Evolutionary conservation across 2,888 invertebrate species (phyloP).

Genomic region (Pyrrhia umbra): DNA sequence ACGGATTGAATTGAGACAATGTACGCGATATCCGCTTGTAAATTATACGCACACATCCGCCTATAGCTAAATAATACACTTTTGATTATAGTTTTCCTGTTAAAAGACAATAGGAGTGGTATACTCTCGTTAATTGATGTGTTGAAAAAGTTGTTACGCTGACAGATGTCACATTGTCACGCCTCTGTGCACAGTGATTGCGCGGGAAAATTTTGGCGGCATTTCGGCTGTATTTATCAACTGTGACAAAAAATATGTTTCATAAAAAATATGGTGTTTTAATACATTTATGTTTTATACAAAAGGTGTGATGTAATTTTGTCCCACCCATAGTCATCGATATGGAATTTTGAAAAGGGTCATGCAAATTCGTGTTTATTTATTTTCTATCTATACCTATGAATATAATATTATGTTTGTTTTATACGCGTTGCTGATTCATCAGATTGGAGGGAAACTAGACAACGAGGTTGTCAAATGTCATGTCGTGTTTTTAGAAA

Average conservation of each 20-base stretch:
- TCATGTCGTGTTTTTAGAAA: too few relatives aligned
- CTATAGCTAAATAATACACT: conserved; percentile 63
- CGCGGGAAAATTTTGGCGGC: conserved; percentile 38
- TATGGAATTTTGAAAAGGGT: too few relatives aligned
- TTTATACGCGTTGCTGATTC: too few relatives aligned
- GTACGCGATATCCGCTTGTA: conserved; percentile 73
- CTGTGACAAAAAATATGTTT: conserved; percentile 1
- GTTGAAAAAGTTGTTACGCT: conserved; percentile 34
- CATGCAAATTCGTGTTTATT: too few relatives aligned
- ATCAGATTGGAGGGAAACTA: too few relatives aligned
- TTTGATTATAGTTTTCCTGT: conserved; percentile 64
- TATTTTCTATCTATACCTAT: too few relatives aligned
- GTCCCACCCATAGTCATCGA: too few relatives aligned
- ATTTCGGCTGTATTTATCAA: background rate
- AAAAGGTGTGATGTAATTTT: conserved; percentile 17
- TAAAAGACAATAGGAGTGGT: conserved; percentile 53
- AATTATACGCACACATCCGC: conserved; percentile 64
- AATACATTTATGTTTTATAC: conserved; percentile 7
- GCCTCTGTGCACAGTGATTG: conserved; percentile 13
- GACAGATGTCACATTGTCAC: conserved; percentile 49
- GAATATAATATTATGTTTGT: too few relatives aligned
- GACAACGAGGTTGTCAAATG: too few relatives aligned
- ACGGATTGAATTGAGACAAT: conserved; percentile 81
- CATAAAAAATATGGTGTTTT: background rate
- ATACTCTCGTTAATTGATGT: conserved; percentile 51